phyloP scores from a whole-genome alignment of 2,797 vertebrate species.

The Diglossa cyanea region DNA sequence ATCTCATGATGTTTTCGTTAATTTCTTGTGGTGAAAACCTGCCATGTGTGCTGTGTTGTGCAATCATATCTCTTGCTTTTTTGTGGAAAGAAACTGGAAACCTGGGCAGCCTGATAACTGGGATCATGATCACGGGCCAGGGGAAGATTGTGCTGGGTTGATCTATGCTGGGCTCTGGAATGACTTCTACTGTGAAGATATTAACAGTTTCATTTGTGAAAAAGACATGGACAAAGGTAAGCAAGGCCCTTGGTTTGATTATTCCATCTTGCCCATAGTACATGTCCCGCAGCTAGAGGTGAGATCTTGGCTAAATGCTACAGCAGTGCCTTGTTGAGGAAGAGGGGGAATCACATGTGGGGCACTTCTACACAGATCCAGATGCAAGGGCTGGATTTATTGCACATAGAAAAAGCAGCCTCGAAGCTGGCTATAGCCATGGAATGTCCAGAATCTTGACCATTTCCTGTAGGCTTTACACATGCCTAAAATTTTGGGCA shows the following conservation, averaged over 20 bases:
- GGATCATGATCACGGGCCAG: slow-evolving; percentile 80
- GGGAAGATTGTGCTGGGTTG: slow-evolving; percentile 90
- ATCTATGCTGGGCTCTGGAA: slow-evolving; percentile 90
- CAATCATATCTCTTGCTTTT: slow-evolving; percentile 59
- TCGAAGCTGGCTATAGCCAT: background rate
- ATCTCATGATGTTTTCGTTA: slow-evolving; percentile 44
- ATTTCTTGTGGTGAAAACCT: slow-evolving; percentile 29
- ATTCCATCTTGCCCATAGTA: background rate
- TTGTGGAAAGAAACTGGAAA: slow-evolving; percentile 90
- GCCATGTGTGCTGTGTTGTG: slow-evolving; percentile 28
- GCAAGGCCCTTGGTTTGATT: background rate
- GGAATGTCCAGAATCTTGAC: background rate
- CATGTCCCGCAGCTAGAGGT: background rate
- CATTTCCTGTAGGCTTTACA: background rate
- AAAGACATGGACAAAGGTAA: slow-evolving; percentile 83
- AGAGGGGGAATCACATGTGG: background rate
- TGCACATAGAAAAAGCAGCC: background rate
- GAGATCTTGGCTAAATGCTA: background rate
- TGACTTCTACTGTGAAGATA: slow-evolving; percentile 91
- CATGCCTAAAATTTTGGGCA: background rate
- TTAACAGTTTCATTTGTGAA: slow-evolving; percentile 92
- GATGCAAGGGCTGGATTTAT: background rate
- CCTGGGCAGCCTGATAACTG: slow-evolving; percentile 93
- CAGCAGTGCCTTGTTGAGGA: background rate
- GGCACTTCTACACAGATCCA: background rate